These are phyloP conservation scores for Halcyon malimbica DNA, from an alignment of 2,113 vertebrate species.

Conservation along the genomic window DNA sequence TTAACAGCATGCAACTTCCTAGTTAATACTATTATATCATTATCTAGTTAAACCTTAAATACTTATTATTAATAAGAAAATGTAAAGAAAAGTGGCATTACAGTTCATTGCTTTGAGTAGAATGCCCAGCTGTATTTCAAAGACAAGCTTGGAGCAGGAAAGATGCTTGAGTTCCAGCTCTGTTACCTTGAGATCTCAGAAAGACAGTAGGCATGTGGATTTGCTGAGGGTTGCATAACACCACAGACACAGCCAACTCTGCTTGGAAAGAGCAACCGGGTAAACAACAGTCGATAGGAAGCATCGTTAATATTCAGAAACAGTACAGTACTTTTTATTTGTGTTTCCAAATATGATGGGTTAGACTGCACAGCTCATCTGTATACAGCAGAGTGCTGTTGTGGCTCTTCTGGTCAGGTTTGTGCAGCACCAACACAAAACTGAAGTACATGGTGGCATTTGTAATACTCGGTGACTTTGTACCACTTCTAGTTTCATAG, in stretches of 20 bases:
- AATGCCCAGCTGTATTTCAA: neutral
- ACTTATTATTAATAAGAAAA: neutral
- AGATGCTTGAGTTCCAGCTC: neutral
- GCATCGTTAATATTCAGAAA: neutral
- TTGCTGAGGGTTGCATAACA: constrained; percentile 43
- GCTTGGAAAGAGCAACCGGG: neutral
- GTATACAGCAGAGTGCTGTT: fast-evolving
- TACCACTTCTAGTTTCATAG: neutral
- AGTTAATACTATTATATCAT: neutral
- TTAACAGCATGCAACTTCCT: neutral
- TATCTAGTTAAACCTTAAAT: neutral
- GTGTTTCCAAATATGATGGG: neutral
- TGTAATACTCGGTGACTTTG: neutral
- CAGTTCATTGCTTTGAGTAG: neutral
- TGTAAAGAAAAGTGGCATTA: neutral
- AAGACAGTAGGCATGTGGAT: neutral
- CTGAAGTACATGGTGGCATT: neutral
- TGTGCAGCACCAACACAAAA: neutral
- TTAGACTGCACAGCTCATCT: neutral
- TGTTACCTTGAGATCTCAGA: neutral
- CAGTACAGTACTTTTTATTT: neutral
- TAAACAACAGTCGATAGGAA: constrained; percentile 14
- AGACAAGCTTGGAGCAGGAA: neutral
- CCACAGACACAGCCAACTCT: neutral
- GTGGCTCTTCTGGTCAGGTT: neutral